Conservation (phyloP, 2,888 invertebrate genomes). For the Nematopogon swammerdamellus region DNA sequence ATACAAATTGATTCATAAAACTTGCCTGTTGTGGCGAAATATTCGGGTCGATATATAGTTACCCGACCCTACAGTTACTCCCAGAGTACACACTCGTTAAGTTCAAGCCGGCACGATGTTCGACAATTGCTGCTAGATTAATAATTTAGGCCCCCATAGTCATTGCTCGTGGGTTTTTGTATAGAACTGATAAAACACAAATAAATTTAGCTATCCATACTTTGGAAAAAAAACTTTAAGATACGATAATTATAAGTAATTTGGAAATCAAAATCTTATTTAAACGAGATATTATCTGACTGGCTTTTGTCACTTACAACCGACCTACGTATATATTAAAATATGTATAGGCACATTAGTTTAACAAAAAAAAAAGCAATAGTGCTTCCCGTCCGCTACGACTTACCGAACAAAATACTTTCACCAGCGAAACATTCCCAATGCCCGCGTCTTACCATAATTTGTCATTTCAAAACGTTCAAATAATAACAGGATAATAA, state of each 20-base stretch:
- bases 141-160: no score
- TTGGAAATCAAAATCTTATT: background rate
- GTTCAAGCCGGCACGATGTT: no score
- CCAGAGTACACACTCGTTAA: no score
- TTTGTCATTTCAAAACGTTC: constrained; percentile 31
- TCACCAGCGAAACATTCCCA: constrained; percentile 35
- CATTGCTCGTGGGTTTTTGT: no score
- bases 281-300: constrained; percentile 15
- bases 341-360: constrained; percentile 53
- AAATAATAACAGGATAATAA: constrained; percentile 29
- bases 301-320: constrained; percentile 41
- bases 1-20: no score
- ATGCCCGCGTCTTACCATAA: constrained; percentile 45
- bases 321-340: constrained; percentile 50
- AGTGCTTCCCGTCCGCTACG: constrained; percentile 50
- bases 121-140: no score
- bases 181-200: background rate
- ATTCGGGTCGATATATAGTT: no score
- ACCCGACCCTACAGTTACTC: no score
- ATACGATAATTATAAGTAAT: no score
- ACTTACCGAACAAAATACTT: constrained; percentile 30
- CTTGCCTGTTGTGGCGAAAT: no score
- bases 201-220: background rate
- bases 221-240: no score
- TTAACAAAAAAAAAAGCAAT: constrained; percentile 49